Evolutionary conservation across 2,113 vertebrate genomes (phyloP).

Genomic region (Isurus oxyrinchus): DNA sequence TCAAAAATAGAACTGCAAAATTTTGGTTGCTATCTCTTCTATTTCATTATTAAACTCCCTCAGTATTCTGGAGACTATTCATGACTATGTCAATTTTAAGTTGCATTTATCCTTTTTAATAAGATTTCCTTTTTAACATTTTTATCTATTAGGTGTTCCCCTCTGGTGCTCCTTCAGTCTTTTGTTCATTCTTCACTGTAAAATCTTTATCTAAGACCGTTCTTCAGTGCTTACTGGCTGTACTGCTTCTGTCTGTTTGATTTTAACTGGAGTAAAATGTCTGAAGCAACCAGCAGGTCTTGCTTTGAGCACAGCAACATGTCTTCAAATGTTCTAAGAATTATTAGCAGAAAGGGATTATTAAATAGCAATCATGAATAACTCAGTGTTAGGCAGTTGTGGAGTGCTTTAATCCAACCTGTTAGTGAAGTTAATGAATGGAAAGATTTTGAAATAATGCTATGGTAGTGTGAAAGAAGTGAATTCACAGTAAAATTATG

Average conservation of each 20-base stretch:
- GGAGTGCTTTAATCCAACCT: background rate
- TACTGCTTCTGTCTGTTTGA: background rate
- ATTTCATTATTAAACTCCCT: background rate
- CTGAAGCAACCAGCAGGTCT: background rate
- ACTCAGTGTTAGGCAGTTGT: background rate
- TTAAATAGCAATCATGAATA: background rate
- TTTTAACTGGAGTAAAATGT: background rate
- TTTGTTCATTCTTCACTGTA: slow-evolving; percentile 9
- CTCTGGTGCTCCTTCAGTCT: background rate
- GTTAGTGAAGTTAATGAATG: background rate
- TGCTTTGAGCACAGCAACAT: background rate
- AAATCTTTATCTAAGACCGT: background rate
- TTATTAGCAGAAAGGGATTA: background rate
- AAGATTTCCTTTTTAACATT: background rate
- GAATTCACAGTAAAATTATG: too few species aligned
- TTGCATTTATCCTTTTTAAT: background rate
- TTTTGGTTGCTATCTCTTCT: background rate
- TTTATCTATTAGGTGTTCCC: background rate
- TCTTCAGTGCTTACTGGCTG: background rate
- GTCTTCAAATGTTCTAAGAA: background rate
- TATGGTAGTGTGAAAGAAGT: background rate
- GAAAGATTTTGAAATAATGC: background rate
- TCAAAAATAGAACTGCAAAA: background rate
- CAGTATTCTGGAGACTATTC: background rate
- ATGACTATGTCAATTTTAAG: background rate